Evolutionary conservation across 2,113 vertebrate genomes (phyloP), one percentile per base, ranked within the genome.

Genomic region (Mobula birostris): DNA sequence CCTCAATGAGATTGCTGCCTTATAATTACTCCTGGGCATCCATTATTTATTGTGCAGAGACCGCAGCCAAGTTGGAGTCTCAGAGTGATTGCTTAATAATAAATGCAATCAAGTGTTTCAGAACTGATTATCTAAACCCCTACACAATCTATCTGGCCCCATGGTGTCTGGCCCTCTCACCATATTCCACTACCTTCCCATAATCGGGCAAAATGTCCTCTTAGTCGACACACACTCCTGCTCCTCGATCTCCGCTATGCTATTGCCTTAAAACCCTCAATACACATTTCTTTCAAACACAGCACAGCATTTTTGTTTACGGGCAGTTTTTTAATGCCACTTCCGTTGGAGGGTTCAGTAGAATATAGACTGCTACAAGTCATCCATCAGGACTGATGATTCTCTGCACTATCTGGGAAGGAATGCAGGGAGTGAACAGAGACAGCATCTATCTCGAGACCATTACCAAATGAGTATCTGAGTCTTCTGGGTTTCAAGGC

Each of bases 51-150:
- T 32, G 61, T 66, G 85, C 5, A 66, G 27, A 5, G 29, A 63
- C 17, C 21, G 19, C 72, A 74, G 21, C 72, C 72, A 74, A 74
- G n/a, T 90, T 63, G 0, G 58, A 12, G 9, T 58, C 83, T 87
- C 27, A 17, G 85, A 90, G 14, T 68, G 85, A 90, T 90, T 90
- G 85, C 85, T 90, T 66, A 32, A 90, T 66, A 90, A 90, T 66
- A 90, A 68, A 90, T 66, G 29, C 61, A 66, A 90, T 90, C 61
- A 68, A 90, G 85, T 19, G 61, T 90, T 32, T 17, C 61, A 66
- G 29, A 90, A n/a, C 29, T 63, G n/a, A 90, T 68, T 66, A 32
- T 66, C 40, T 90, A 90, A 66, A 90, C 85, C 61, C 40, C 85
- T 7, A 66, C 61, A 66, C 85, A 68, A 68, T 15, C 58, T 5